Percentiles rank a stretch among this genome's conserved stretches.
Evolutionary conservation across 2,113 vertebrate genomes (phyloP).

Genomic region (Eidolon helvum): DNA sequence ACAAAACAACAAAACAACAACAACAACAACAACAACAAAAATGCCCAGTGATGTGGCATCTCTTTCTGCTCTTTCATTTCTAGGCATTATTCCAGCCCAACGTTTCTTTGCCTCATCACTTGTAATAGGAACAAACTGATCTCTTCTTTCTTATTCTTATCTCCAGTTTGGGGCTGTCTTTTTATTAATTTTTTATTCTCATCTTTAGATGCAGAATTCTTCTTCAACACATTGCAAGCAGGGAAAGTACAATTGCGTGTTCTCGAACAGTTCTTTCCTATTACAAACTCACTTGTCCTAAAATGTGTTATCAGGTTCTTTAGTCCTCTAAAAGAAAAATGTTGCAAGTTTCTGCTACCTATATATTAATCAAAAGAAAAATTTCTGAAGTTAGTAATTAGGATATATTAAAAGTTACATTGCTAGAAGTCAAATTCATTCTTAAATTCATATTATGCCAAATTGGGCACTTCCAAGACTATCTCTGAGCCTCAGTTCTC

Average conservation of each 20-base stretch:
- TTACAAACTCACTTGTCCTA: not conserved
- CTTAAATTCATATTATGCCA: not conserved
- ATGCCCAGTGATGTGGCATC: not conserved
- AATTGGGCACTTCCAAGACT: not conserved
- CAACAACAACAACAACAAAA: not conserved
- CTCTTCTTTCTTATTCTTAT: conserved; percentile 25
- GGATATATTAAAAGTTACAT: not conserved
- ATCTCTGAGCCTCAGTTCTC: not conserved
- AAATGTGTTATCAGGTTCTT: not conserved
- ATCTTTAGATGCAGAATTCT: conserved; percentile 14
- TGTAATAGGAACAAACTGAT: conserved; percentile 30
- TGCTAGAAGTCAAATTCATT: not conserved
- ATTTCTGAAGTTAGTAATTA: not conserved
- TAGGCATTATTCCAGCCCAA: conserved; percentile 30
- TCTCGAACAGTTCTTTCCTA: not conserved
- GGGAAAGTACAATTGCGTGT: not conserved
- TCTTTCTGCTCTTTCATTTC: not conserved
- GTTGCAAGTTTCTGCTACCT: not conserved
- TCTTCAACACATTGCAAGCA: conserved; percentile 15
- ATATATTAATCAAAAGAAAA: not conserved
- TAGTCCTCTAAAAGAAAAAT: not conserved
- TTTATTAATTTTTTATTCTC: not conserved
- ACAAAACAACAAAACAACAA: no score
- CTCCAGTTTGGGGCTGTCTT: not conserved
- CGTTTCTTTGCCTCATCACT: conserved; percentile 41